Percentiles rank a stretch among this genome's conserved stretches.
Evolutionary conservation across 2,113 vertebrate species (phyloP).

Genomic region (Podarcis raffonei): DNA sequence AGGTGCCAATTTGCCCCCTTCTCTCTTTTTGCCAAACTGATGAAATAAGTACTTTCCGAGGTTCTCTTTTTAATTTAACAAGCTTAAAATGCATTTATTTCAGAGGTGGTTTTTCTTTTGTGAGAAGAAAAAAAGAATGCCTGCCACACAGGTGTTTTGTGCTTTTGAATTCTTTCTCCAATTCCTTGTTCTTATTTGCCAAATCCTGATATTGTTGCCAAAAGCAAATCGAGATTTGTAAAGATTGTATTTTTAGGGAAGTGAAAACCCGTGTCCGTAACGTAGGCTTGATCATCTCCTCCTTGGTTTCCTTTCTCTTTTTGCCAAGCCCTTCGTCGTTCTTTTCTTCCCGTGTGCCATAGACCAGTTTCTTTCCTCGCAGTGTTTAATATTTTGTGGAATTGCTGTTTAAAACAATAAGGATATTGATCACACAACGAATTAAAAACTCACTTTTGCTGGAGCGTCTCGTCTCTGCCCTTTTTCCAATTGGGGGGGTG

Average conservation of each 20-base stretch:
- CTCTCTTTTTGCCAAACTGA: background rate
- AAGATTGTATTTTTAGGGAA: slow-evolving; percentile 27
- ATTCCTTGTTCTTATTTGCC: slow-evolving; percentile 25
- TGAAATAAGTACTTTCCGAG: slow-evolving; percentile 25
- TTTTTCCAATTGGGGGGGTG: no score
- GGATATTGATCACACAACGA: slow-evolving; percentile 66
- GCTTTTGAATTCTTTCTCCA: background rate
- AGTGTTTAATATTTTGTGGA: slow-evolving; percentile 73
- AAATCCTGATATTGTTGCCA: slow-evolving; percentile 59
- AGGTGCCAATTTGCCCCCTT: background rate
- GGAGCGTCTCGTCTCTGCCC: background rate
- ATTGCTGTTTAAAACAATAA: slow-evolving; percentile 52
- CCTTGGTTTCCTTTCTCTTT: slow-evolving; percentile 53
- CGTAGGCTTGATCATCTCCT: slow-evolving; percentile 40
- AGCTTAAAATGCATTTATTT: background rate
- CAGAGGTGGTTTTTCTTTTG: background rate
- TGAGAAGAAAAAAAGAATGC: slow-evolving; percentile 5
- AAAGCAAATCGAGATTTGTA: slow-evolving; percentile 35
- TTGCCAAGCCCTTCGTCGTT: slow-evolving; percentile 13
- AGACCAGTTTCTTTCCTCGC: slow-evolving; percentile 41
- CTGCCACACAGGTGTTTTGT: background rate
- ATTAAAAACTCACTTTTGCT: slow-evolving; percentile 62
- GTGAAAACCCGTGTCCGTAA: slow-evolving; percentile 36
- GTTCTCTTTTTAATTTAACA: slow-evolving; percentile 25
- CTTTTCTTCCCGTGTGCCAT: slow-evolving; percentile 57